Base-by-base conservation (phyloP, 1,140 invertebrate genomes). In the Choristoneura fumiferana region DNA sequence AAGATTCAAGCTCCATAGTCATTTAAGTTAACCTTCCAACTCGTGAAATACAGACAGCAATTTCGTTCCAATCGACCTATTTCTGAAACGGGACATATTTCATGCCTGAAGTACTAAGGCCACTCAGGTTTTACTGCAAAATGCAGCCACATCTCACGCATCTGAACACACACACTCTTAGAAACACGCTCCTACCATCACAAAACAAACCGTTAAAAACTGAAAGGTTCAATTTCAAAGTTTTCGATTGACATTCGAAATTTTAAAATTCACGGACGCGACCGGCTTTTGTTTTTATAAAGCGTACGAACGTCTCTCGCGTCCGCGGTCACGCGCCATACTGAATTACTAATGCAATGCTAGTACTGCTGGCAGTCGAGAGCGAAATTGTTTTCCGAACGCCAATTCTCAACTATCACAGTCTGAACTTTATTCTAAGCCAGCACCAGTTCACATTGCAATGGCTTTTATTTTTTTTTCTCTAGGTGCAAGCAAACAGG, bases 381-480 rank as follows among this genome's bases (percentile, higher is more conserved):
- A 84, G 78, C 79, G 78, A 84, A 86, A 84, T 84, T 79, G 70
- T 65, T 83, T 81, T 80, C 67, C 45, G 67, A 76, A 69, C 68
- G 54, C 55, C 62, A 34, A 45, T 56, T 54, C 17, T 22, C 12
- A 17, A 62, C 66, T 57, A 61, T 59, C 33, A 69, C 40, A 38
- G 68, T 71, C 55, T 73, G 52, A 69, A 72, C 78, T 71, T 61
- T 69, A 53, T 40, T n/a, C 9, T 58, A 14, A 49, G 60, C 52
- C 8, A 34, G 52, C 65, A 74, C 75, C 39, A 70, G 76, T 71
- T 63, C 13, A 62, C 22, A 53, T 64, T 65, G 6, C 17, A 8
- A 34, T 62, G 38, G 52, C 43, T n/a, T 17, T 17, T 57, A 33
- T 36, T 54, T 37, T 49, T 78, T 78, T 73, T 75, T 69, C 54